Conservation (phyloP, 2,113 vertebrate species). For the Anolis sagrei region DNA sequence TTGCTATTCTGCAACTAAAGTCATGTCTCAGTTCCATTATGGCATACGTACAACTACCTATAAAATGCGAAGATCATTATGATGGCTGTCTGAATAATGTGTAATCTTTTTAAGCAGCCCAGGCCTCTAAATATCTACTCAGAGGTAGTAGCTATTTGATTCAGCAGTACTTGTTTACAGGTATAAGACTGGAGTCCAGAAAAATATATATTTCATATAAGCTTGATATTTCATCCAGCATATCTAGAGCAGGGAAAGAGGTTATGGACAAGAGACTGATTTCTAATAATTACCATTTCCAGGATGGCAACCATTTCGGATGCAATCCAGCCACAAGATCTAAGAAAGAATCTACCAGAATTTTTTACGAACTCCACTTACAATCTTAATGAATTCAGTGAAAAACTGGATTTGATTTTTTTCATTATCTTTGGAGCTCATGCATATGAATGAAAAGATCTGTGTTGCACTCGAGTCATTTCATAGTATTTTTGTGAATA, state of each 20-base stretch:
- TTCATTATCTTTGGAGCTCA: slow-evolving; percentile 10
- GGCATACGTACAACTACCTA: background rate
- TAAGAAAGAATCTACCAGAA: background rate
- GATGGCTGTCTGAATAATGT: background rate
- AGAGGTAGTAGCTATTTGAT: background rate
- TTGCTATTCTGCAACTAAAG: background rate
- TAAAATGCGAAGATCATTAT: background rate
- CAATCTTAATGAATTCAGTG: background rate
- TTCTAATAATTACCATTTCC: background rate
- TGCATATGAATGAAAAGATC: background rate
- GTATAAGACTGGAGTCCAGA: background rate
- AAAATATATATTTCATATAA: background rate
- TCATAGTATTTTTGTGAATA: background rate
- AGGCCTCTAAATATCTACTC: background rate
- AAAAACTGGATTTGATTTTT: background rate
- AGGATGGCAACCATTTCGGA: background rate
- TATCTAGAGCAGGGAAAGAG: background rate
- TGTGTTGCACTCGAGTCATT: background rate
- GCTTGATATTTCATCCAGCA: background rate
- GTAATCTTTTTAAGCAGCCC: background rate
- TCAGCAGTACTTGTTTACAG: background rate
- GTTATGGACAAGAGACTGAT: background rate
- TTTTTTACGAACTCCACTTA: no score
- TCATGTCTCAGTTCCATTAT: background rate
- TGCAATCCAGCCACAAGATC: background rate